Evolutionary conservation across 2,888 invertebrate species (phyloP), one percentile per base, ranked within the genome.

Genomic region (Ormyrus pomaceus): DNA sequence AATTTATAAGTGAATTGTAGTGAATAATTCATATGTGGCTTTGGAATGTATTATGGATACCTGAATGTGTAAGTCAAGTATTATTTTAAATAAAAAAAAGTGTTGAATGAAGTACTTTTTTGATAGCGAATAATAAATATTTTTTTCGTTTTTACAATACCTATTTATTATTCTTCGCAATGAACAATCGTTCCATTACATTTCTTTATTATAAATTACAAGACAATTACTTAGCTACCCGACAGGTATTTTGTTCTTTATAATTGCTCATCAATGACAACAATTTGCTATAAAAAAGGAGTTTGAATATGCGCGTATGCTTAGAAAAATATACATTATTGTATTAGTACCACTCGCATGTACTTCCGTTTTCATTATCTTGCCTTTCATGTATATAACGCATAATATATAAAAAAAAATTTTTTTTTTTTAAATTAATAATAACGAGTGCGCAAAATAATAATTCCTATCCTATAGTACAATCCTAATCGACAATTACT

Each of bases 251-350:
- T 79, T 74, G 83, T 65, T 77, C 84, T 75, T 79, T 68, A 69
- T 71, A 70, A 79, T 80, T 76, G 50, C 80, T 84, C 70, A 70
- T 78, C 58, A 79, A 81, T 82, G 70, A 79, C 83, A 82, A 83
- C 73, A 81, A 61, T 82, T 83, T 73, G 61, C 65, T 82, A 81
- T 82, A 82, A 80, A 81, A 83, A 82, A 81, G 75, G 80, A 84
- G 81, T 83, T 69, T 66, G 82, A 84, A 84, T 85, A 83, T 85
- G 77, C 84, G 80, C 84, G 80, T 83, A 85, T 68, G 83, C 83
- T 86, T 87, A 87, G 84, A 87, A 87, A 87, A 87, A 87, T 87
- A 87, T 87, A 87, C 86, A 85, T 84, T 86, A 83, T 85, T 9
- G 13, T 66, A 77, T 82, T 81, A 80, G 75, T 78, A 78, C 75